Conservation (phyloP, 2,888 invertebrate species). For the Pandemis heparana region DNA sequence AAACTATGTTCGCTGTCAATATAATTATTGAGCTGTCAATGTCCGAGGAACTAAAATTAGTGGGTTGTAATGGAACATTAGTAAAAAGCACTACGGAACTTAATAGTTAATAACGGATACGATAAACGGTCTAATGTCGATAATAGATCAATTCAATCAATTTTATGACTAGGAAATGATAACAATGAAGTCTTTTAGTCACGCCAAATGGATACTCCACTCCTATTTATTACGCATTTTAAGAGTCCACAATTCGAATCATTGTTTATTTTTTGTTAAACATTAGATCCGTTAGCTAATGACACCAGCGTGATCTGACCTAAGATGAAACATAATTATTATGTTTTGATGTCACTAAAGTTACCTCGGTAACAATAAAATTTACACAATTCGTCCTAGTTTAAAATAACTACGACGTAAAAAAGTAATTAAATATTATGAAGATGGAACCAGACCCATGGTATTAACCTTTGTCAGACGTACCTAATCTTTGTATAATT, state of each 20-base stretch:
- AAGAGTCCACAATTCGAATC: neutral
- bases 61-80: constrained; percentile 28
- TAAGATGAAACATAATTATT: neutral
- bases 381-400: neutral
- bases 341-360: neutral
- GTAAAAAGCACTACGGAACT: constrained; percentile 32
- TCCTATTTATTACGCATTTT: neutral
- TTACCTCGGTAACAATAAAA: neutral
- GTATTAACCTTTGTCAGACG: too few species aligned
- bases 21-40: constrained; percentile 37
- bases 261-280: neutral
- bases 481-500: too few species aligned
- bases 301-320: neutral
- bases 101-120: constrained; percentile 33
- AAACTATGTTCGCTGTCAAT: constrained; percentile 35
- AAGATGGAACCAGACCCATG: too few species aligned
- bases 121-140: constrained; percentile 40
- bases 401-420: neutral
- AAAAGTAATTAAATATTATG: too few species aligned
- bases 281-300: neutral
- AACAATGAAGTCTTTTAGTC: constrained; percentile 23
- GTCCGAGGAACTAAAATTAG: constrained; percentile 19
- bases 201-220: constrained; percentile 10
- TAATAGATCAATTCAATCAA: constrained; percentile 37
- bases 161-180: constrained; percentile 28